A percentile compares a stretch with the other conserved stretches of the same genome.
Evolutionary conservation across 2,888 invertebrate genomes (phyloP).

Genomic region (Brenthis ino): DNA sequence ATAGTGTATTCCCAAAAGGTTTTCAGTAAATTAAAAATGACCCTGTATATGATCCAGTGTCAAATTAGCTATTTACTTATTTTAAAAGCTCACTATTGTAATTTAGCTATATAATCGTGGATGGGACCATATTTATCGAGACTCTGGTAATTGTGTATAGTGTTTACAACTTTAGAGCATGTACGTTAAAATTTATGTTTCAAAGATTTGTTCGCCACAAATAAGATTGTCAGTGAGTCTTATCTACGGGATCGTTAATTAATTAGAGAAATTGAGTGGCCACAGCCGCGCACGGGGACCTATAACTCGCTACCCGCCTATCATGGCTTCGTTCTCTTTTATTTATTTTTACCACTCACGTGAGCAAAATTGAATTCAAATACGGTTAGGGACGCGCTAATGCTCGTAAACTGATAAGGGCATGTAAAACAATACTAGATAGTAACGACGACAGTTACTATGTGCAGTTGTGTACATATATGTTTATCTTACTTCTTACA

Average conservation of each 20-base stretch:
- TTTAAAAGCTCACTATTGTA: constrained; percentile 39
- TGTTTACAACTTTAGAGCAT: constrained; percentile 79
- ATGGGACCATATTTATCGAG: constrained; percentile 53
- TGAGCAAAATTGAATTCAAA: constrained; percentile 78
- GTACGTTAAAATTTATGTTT: constrained; percentile 80
- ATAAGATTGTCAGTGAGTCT: constrained; percentile 81
- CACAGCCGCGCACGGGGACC: constrained; percentile 76
- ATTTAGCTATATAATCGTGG: constrained; percentile 34
- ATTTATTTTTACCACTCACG: constrained; percentile 81
- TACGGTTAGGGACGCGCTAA: constrained; percentile 41
- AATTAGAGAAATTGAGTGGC: constrained; percentile 82
- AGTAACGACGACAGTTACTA: not conserved
- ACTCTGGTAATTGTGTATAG: constrained; percentile 68
- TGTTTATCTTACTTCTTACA: too few relatives aligned
- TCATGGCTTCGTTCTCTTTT: constrained; percentile 76
- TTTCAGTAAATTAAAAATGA: too few relatives aligned
- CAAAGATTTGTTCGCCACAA: constrained; percentile 81
- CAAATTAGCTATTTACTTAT: not conserved
- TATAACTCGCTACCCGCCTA: constrained; percentile 80
- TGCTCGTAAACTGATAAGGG: constrained; percentile 29
- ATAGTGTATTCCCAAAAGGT: too few relatives aligned
- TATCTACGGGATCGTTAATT: constrained; percentile 81
- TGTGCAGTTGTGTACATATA: too few relatives aligned
- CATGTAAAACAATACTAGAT: constrained; percentile 10
- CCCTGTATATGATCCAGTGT: not conserved